Evolutionary conservation across 2,797 vertebrate genomes (phyloP), one percentile per base, ranked within the genome.

Genomic region (Cheirogaleus major): DNA sequence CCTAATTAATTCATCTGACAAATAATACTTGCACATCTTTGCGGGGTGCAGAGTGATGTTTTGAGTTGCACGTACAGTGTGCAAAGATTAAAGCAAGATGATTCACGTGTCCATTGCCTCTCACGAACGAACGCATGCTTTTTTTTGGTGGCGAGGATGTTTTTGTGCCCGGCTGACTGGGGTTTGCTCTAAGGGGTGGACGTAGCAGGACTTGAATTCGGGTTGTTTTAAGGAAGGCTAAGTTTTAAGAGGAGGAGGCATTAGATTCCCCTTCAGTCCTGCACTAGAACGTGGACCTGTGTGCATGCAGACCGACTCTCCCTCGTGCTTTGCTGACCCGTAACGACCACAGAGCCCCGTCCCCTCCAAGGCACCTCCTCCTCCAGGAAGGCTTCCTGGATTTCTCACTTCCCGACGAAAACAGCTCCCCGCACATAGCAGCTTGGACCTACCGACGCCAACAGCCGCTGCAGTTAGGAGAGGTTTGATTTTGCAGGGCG

Each of bases 401-500:
- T 35, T 67, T 35, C 27, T 63, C 59, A 2, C 22, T 27, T 35
- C 45, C 13, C 1, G 20, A 61, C 30, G 9, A 35, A 18, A 1
- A 30, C 13, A 25, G n/a, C 1, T 0, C 2, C 50, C 27, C 15
- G 35, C 35, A 43, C 35, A 0, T 12, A 57, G 30, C 12, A 1
- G 18, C 67, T 3, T 7, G 43, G 10, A 23, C 35, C 2, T 2
- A 18, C 17, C 30, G 4, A 38, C 18, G 10, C 9, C 7, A 15
- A 17, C 7, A 11, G 25, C 8, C 9, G 2, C 9, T 7, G 11
- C 22, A 6, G 0, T 35, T 17, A 27, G 43, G 11, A 41, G 17
- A 57, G 4, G 17, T 9, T 23, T 18, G 17, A 57, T 4, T 30
- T 23, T 43, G 2, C 4, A 22, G 27, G 67, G 7, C 6, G 0